Conservation (phyloP, 2,797 vertebrate genomes). For the Neosilurus hyrtlii region DNA sequence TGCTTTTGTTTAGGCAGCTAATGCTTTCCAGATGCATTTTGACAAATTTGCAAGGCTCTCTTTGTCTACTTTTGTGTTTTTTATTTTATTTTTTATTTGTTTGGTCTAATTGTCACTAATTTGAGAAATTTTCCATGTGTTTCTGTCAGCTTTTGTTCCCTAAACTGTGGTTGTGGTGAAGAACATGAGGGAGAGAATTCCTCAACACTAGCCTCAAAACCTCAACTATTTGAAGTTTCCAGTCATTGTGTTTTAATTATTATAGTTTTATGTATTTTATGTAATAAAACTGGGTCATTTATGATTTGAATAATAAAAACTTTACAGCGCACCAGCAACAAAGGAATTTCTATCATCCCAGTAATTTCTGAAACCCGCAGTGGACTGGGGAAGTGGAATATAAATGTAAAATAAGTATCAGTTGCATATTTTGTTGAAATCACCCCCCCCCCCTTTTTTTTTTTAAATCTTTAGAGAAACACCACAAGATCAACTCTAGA, state of each 20-base stretch:
- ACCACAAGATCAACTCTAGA: too few relatives aligned
- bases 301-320: too few relatives aligned
- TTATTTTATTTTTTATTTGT: not conserved
- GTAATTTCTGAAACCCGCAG: too few relatives aligned
- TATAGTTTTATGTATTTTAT: conserved; percentile 27
- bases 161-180: conserved; percentile 4
- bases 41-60: not conserved
- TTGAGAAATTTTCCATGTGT: not conserved
- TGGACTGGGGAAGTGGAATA: too few relatives aligned
- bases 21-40: not conserved
- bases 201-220: not conserved
- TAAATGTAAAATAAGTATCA: too few relatives aligned
- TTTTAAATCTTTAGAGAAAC: too few relatives aligned
- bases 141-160: not conserved
- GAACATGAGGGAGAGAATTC: not conserved
- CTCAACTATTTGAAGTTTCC: conserved; percentile 23
- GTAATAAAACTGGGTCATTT: too few relatives aligned
- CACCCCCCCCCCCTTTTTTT: too few relatives aligned
- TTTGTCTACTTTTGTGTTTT: not conserved
- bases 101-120: not conserved
- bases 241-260: conserved; percentile 14
- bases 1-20: not conserved
- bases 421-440: too few relatives aligned
- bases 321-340: too few relatives aligned
- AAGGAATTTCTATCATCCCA: too few relatives aligned